Conservation (phyloP, 1,140 invertebrate species). For the Solenopsis invicta region DNA sequence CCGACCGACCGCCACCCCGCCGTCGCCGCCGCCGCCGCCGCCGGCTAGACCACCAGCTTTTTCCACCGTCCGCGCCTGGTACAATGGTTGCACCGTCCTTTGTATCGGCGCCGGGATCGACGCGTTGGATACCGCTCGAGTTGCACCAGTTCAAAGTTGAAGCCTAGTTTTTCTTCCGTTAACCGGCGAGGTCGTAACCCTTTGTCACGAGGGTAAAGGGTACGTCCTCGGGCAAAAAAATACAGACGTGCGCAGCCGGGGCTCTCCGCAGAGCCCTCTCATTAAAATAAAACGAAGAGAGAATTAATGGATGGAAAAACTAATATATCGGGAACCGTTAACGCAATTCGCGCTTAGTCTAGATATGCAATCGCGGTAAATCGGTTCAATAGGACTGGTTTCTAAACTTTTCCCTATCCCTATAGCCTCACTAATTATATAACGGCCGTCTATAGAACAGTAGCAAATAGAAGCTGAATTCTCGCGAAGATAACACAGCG, state of each 20-base stretch:
- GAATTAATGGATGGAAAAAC: slow-evolving; percentile 13
- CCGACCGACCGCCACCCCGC: slow-evolving; percentile 31
- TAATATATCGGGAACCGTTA: background rate
- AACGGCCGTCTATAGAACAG: background rate
- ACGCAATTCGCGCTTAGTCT: background rate
- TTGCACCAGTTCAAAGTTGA: slow-evolving; percentile 56
- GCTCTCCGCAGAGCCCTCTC: background rate
- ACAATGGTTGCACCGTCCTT: slow-evolving; percentile 56
- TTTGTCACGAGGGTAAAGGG: slow-evolving; percentile 34
- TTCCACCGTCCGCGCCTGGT: slow-evolving; percentile 41
- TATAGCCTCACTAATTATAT: background rate
- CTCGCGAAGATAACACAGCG: background rate
- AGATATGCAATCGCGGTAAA: background rate
- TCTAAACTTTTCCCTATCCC: background rate
- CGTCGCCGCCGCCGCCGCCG: too few species aligned
- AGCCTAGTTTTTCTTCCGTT: slow-evolving; percentile 51
- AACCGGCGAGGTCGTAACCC: slow-evolving; percentile 34
- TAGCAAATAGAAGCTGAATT: slow-evolving; percentile 20
- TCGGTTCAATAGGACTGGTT: slow-evolving; percentile 1
- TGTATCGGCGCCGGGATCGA: slow-evolving; percentile 56
- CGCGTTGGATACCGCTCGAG: slow-evolving; percentile 40
- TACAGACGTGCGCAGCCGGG: background rate
- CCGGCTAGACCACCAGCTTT: slow-evolving; percentile 53
- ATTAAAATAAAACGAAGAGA: slow-evolving; percentile 38
- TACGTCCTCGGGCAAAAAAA: slow-evolving; percentile 45